A percentile compares a stretch with the other conserved stretches of the same genome.
phyloP scores from a whole-genome alignment of 2,888 invertebrate species.

The Blera fallax region DNA sequence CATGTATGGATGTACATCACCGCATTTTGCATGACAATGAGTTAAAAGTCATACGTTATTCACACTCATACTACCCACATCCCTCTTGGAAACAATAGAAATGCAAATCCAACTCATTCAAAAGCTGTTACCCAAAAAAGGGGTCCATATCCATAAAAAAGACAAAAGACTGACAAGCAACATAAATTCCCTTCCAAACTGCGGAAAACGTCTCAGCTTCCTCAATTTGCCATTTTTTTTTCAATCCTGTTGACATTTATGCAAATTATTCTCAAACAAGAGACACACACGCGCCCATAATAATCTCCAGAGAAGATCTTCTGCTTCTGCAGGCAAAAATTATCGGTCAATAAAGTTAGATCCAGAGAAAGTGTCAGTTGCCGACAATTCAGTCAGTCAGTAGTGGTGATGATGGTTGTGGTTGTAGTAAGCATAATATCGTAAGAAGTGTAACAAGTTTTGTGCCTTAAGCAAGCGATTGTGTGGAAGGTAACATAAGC shows the following conservation, averaged over 20 bases:
- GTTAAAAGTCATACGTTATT: neutral
- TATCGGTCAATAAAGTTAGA: slow-evolving; percentile 53
- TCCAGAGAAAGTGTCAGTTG: slow-evolving; percentile 35
- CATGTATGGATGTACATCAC: too few species aligned
- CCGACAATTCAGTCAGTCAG: neutral
- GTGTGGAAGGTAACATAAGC: slow-evolving; percentile 39
- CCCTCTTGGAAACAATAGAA: slow-evolving; percentile 24
- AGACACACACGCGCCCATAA: slow-evolving; percentile 52
- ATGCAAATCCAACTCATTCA: slow-evolving; percentile 49
- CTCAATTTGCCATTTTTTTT: slow-evolving; percentile 17
- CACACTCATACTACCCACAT: neutral
- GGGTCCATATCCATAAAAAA: slow-evolving; percentile 23
- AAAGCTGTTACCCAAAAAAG: slow-evolving; percentile 44
- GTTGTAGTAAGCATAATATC: too few species aligned
- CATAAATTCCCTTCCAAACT: slow-evolving; percentile 27
- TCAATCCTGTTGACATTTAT: slow-evolving; percentile 55
- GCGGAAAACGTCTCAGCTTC: neutral
- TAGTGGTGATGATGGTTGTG: neutral
- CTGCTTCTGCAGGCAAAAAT: neutral
- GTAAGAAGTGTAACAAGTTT: slow-evolving; percentile 33
- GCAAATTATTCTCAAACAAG: slow-evolving; percentile 54
- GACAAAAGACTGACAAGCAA: slow-evolving; percentile 31
- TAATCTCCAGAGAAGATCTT: slow-evolving; percentile 4
- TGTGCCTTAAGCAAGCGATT: slow-evolving; percentile 22
- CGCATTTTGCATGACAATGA: neutral